A percentile compares a stretch with the other conserved stretches of the same genome.
Conservation (phyloP, 2,113 vertebrate genomes). For the Heterotilapia buettikoferi region DNA sequence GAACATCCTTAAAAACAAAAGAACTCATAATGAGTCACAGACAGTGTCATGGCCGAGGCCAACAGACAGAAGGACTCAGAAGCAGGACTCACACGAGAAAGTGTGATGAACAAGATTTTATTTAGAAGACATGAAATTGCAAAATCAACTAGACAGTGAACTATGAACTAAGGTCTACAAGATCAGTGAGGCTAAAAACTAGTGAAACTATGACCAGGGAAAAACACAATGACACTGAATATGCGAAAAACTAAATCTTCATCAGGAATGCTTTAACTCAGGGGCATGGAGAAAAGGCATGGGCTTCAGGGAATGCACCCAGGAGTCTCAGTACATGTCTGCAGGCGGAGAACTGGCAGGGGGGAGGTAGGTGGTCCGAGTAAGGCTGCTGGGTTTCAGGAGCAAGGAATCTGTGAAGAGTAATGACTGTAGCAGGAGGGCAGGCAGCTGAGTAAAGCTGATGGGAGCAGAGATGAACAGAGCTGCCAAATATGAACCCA, state of each 20-base stretch:
- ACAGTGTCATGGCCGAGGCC: background rate
- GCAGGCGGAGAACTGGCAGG: background rate
- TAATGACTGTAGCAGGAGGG: too few species aligned
- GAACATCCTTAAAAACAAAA: background rate
- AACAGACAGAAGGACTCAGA: background rate
- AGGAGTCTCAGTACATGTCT: background rate
- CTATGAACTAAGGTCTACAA: background rate
- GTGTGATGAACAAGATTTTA: background rate
- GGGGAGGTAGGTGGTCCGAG: background rate
- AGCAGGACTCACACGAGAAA: background rate
- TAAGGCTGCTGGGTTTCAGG: too few species aligned
- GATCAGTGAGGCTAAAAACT: background rate
- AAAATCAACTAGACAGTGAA: background rate
- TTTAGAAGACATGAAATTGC: background rate
- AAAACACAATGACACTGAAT: background rate
- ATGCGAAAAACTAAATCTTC: background rate
- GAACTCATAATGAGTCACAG: background rate
- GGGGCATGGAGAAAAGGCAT: background rate
- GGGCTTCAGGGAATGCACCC: background rate
- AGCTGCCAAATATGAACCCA: too few species aligned
- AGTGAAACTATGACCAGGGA: background rate
- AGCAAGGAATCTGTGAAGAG: too few species aligned
- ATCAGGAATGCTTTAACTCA: background rate
- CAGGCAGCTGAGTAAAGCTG: too few species aligned
- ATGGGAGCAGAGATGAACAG: too few species aligned